Evolutionary conservation across 2,113 vertebrate species (phyloP), one percentile per base, ranked within the genome.

Genomic region (Silurus meridionalis): DNA sequence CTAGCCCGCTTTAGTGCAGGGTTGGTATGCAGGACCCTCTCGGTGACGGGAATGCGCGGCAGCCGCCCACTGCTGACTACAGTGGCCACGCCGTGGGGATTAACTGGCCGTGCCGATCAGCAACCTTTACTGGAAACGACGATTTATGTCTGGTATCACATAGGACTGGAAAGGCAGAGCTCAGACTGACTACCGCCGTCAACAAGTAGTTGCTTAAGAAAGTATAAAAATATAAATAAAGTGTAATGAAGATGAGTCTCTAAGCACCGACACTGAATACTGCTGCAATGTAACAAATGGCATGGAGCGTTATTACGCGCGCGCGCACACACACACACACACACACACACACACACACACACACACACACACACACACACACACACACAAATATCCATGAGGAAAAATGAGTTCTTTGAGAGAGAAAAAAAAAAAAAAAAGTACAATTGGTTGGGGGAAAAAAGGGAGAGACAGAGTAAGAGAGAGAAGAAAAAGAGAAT

Each of bases 11-110:
- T 84, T 66, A 85, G 85, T 25, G n/a, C 71, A 64, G 74, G 48
- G 71, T 46, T 88, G 90, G 88, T 82, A 86, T 88, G 85, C 60
- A 84, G 84, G 85, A 81, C 75, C 75, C 67, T 37, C 66, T 88
- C 89, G 86, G 80, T 64, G 77, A 88, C 83, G 8, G 89, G 87
- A 84, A 90, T 72, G 77, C 6, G 63, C 64, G 64, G 53, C n/a
- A 21, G 75, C 9, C 55, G 17, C 72, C 60, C 83, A 28, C 86
- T 85, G 83, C 79, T 87, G 85, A 83, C 86, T 83, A 78, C 23
- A 10, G 55, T 53, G 55, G 5, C 63, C 82, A 86, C 63, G 28
- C 52, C 78, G 46, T 55, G 5, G 13, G 69, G n/a, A 85, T 78
- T 64, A 46, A 67, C 10, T 72, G 23, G 23, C 13, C 28, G 52